A percentile compares a stretch with the other conserved stretches of the same genome.
Evolutionary conservation across 2,113 vertebrate genomes (phyloP).

Genomic region (Ceyx melanurus): DNA sequence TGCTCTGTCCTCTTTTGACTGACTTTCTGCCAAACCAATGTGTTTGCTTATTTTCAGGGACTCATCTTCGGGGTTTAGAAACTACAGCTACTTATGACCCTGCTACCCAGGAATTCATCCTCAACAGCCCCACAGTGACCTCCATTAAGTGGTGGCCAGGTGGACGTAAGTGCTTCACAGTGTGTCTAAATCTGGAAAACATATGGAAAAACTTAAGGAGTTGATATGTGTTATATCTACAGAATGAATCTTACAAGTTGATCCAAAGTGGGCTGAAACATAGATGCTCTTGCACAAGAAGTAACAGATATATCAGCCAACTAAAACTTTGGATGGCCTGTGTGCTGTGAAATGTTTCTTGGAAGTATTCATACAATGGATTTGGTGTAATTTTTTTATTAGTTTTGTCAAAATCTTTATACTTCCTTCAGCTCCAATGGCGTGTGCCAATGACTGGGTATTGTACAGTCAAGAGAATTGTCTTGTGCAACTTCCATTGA

Average conservation of each 20-base stretch:
- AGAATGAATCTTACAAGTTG: not conserved
- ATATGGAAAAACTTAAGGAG: not conserved
- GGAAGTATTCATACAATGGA: not conserved
- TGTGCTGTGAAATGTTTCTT: not conserved
- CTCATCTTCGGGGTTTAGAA: conserved; percentile 92
- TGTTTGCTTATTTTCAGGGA: conserved; percentile 77
- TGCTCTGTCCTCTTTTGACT: not conserved
- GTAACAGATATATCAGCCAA: not conserved
- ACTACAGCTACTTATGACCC: conserved; percentile 95
- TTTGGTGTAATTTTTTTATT: not conserved
- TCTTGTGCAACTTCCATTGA: not conserved
- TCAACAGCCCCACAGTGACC: conserved; percentile 94
- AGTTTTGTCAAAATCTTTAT: not conserved
- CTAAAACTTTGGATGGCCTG: not conserved
- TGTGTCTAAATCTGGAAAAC: not conserved
- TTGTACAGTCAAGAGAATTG: not conserved
- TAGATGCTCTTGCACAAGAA: not conserved
- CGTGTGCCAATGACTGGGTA: not conserved
- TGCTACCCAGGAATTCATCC: conserved; percentile 91
- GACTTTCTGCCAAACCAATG: not conserved
- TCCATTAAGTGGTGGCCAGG: conserved; percentile 99
- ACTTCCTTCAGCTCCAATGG: not conserved
- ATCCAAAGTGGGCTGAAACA: not conserved
- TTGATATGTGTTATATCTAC: not conserved
- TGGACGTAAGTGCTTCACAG: conserved; percentile 84